Base-by-base conservation (phyloP, 2,888 invertebrate species). In the Heliconius cydno region DNA sequence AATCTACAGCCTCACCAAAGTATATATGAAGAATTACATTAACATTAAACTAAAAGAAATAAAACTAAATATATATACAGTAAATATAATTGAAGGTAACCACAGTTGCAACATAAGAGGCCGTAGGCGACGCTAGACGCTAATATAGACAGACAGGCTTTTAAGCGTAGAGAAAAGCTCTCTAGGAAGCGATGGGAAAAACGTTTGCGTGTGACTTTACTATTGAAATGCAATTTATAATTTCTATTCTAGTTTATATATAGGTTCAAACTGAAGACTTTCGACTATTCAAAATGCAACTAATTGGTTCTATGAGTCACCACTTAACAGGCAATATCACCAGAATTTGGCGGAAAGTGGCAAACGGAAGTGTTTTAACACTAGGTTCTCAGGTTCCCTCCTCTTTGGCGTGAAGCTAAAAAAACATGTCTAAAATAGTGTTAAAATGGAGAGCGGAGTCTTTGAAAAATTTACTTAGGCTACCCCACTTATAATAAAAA, bases 131-230 rank as follows among this genome's bases (percentile, higher is more conserved):
- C 46, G 57, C 60, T 63, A 77, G 76, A 75, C 81, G 72, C 38
- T 82, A 82, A 80, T 78, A 38, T 19, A 80, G 75, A 82, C 57
- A 15, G 82, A 82, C 80, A 79, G 76, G 80, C 82, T 82, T 82
- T 82, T 82, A 82, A 76, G 63, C 76, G 79, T 60, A 66, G 75
- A 76, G 63, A 82, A 80, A 71, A 77, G 75, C 71, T 79, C 78
- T 80, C 71, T 74, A 73, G 57, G 9, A 73, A 38, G 41, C 63
- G 28, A 65, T 65, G 28, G 63, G 75, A 46, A 46, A 75, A 75
- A 46, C 41, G 41, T 75, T 46, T 46, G 65, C 66, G 65, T 75
- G 25, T 65, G 75, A 66, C 22, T 46, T 41, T 41, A 65, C 19
- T 65, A 46, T 66, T 65, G 22, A 28, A 65, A 25, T 65, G 41